Evolutionary conservation across 2,113 vertebrate genomes (phyloP).

Genomic region (Cottus gobio): DNA sequence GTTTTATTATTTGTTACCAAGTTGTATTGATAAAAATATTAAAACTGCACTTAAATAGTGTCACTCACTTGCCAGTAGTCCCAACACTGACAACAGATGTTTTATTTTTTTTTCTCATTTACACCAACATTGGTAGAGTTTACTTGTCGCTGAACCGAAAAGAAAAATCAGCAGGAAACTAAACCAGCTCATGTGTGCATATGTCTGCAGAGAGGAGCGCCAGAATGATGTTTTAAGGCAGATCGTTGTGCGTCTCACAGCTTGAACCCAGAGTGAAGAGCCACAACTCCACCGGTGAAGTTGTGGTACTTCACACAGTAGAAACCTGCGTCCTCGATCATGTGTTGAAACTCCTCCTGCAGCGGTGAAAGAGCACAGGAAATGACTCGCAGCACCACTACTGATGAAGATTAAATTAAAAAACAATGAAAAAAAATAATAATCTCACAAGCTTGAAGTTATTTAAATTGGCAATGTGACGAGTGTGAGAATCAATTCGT

Average conservation of each 20-base stretch:
- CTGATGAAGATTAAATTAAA: no score
- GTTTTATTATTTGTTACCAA: conserved; percentile 17
- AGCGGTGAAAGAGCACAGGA: neutral
- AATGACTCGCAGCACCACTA: no score
- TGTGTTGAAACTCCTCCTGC: conserved; percentile 92
- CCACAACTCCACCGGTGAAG: conserved; percentile 89
- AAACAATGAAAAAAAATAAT: no score
- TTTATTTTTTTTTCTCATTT: neutral
- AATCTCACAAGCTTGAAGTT: neutral
- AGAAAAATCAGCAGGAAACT: neutral
- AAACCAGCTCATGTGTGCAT: conserved; percentile 2
- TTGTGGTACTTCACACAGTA: conserved; percentile 88
- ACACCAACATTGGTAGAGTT: no score
- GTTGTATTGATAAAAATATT: neutral
- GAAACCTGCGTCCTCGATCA: conserved; percentile 95
- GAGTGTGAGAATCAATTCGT: neutral
- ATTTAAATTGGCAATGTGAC: neutral
- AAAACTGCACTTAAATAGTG: neutral
- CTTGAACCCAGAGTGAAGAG: conserved; percentile 98
- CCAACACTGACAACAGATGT: neutral
- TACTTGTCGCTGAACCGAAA: neutral
- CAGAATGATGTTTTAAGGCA: no score
- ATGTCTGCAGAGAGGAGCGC: conserved; percentile 1
- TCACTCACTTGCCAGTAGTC: neutral
- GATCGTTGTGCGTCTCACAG: conserved; percentile 85